Base-by-base conservation (phyloP, 2,797 vertebrate genomes). In the Periparus ater region DNA sequence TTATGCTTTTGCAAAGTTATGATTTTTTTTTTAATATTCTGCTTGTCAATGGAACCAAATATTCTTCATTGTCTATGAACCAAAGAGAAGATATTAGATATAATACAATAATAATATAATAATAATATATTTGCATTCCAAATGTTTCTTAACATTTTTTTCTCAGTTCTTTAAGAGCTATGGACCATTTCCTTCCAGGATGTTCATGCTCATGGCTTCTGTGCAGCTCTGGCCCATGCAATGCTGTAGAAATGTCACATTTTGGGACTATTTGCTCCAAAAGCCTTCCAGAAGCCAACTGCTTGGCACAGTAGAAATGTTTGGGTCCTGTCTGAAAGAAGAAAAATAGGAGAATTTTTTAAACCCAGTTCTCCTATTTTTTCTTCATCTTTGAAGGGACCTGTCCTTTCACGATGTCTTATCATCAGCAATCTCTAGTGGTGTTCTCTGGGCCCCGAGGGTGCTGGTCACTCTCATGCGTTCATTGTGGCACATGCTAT, bases 151-250 rank as follows among this genome's bases (percentile, higher is more conserved):
- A 11, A 11, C 2, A 21, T 45, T 61, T 90, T 82, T 80, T 50
- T 4, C 5, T n/a, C 11, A 18, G 25, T 42, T 84, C 51, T 70
- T 17, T 66, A 45, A 62, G 13, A 25, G 22, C 11, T 61, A 7
- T 3, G 1, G 30, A 55, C 8, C 4, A 16, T 7, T 32, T 16
- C 6, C 42, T 42, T 30, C 17, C 2, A 6, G 18, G 30, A 25
- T n/a, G 7, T 20, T 36, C 38, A 61, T 9, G 17, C 16, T 50
- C 9, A 10, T 38, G 27, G 10, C 42, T 73, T 65, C 55, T 48
- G 15, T 14, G 34, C 6, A 73, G 5, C 16, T 62, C 22, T 81
- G 19, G 8, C 19, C 10, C 40, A 23, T 48, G 21, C 14, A 29
- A 14, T 29, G 21, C 36, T 84, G 10, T 8, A 38, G 25, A 55